These are phyloP conservation scores for Amblyopsis hoosieri DNA, from an alignment of 2,797 vertebrate genomes.

Conservation along the genomic window DNA sequence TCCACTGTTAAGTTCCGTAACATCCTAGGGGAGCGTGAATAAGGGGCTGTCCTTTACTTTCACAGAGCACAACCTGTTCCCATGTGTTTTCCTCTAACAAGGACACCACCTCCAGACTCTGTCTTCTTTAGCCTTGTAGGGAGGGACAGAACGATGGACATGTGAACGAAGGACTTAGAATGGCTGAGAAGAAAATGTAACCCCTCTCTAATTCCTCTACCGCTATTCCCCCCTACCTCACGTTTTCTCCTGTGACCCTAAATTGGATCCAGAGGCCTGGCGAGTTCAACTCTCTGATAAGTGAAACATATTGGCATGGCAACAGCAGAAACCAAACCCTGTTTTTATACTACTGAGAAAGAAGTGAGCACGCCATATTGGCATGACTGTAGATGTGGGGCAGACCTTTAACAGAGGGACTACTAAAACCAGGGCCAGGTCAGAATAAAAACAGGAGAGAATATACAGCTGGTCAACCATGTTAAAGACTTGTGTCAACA, in stretches of 20 bases:
- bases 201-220: no score
- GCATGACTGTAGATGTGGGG: no score
- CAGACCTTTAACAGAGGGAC: no score
- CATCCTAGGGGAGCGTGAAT: constrained; percentile 40
- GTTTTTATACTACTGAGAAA: constrained; percentile 41
- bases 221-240: background rate
- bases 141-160: constrained; percentile 46
- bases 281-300: background rate
- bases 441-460: no score
- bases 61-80: constrained; percentile 61
- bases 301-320: constrained; percentile 20
- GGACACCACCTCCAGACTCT: constrained; percentile 62
- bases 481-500: no score
- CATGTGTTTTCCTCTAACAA: constrained; percentile 64
- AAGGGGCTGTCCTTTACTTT: constrained; percentile 25
- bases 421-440: no score
- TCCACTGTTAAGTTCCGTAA: constrained; percentile 52
- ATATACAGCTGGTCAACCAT: no score
- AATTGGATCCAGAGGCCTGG: constrained; percentile 2
- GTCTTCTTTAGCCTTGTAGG: constrained; percentile 70
- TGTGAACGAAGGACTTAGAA: constrained; percentile 26
- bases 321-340: constrained; percentile 24
- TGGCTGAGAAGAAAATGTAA: constrained; percentile 3
- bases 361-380: background rate
- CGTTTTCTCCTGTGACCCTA: background rate